Percentiles rank a stretch among this genome's conserved stretches.
Evolutionary conservation across 2,113 vertebrate species (phyloP).

Genomic region (Danionella cerebrum): DNA sequence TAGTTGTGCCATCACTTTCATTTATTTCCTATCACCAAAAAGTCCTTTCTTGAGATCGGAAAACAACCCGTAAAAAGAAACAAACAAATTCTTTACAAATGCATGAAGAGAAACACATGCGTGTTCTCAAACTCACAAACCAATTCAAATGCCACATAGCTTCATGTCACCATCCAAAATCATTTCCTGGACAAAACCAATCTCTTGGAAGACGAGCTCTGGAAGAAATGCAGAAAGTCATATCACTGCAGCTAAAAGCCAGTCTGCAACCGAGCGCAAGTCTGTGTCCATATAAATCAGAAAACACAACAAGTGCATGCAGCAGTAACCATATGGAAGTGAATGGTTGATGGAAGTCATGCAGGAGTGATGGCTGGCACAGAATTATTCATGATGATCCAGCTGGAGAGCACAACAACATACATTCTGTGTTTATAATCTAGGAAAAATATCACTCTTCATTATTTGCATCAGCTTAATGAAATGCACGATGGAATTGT

Average conservation of each 20-base stretch:
- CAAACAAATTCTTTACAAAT: background rate
- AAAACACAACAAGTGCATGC: background rate
- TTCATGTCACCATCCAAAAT: background rate
- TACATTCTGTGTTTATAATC: background rate
- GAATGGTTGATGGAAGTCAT: background rate
- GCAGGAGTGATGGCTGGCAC: background rate
- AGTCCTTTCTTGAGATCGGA: background rate
- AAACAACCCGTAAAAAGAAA: background rate
- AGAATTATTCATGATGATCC: background rate
- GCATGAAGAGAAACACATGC: background rate
- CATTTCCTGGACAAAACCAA: background rate
- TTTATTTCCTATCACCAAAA: background rate
- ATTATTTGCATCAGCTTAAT: background rate
- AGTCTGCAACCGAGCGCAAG: background rate
- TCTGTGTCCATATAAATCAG: background rate
- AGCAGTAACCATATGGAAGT: constrained; percentile 7
- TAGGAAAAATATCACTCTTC: background rate
- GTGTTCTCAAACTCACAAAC: background rate
- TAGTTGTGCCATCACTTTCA: no score
- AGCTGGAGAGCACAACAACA: background rate
- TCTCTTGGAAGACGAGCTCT: background rate
- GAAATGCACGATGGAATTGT: no score
- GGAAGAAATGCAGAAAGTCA: background rate
- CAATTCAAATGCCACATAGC: background rate
- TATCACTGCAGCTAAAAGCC: background rate